These are phyloP conservation scores for Ommatoiulus sabulosus DNA, from an alignment of 2,888 invertebrate species.

Conservation along the genomic window DNA sequence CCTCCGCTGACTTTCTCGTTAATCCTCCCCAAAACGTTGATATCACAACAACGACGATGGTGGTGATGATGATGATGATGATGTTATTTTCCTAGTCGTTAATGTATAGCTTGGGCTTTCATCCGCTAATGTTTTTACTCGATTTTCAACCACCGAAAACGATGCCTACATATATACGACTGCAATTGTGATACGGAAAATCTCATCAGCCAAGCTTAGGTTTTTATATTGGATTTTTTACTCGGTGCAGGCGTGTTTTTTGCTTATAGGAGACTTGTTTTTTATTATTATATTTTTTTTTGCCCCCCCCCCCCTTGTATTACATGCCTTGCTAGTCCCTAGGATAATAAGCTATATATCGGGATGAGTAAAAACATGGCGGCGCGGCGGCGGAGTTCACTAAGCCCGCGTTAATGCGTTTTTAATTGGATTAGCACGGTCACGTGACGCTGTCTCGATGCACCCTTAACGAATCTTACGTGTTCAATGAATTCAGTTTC, in stretches of 20 bases:
- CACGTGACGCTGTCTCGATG: not conserved
- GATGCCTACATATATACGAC: slow-evolving; percentile 26
- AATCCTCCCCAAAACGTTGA: not conserved
- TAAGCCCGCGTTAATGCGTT: slow-evolving; percentile 10
- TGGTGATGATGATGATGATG: not conserved
- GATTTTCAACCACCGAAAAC: not conserved
- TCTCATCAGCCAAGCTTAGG: not conserved
- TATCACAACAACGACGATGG: not conserved
- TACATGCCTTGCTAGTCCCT: not conserved
- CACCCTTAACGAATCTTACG: not conserved
- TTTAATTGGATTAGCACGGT: slow-evolving; percentile 13
- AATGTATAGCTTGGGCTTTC: not conserved
- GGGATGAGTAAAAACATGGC: not conserved
- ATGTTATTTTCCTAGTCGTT: not conserved
- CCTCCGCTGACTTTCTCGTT: not conserved
- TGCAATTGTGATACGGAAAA: slow-evolving; percentile 6
- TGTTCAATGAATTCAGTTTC: not conserved
- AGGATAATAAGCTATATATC: not conserved
- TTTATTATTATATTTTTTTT: not conserved
- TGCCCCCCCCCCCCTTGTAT: not conserved
- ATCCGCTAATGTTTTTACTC: slow-evolving; percentile 45
- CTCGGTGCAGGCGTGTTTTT: not conserved
- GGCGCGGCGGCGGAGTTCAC: not conserved
- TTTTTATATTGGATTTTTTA: slow-evolving; percentile 38
- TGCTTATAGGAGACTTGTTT: not conserved